Conservation (phyloP, 1,140 invertebrate genomes). For the Formica exsecta region DNA sequence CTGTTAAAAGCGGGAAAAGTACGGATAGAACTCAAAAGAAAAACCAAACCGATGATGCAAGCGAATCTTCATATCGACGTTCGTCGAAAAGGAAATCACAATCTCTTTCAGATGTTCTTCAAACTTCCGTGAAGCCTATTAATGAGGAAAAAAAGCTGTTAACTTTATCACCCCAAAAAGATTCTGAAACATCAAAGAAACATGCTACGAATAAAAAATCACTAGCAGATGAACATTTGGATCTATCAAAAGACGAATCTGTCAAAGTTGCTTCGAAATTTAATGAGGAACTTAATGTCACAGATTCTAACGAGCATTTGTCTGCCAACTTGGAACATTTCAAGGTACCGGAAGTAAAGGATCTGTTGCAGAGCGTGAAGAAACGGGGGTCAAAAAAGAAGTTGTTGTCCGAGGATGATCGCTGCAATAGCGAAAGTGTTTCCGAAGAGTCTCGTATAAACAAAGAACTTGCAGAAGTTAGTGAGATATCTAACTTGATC, state of each 20-base stretch:
- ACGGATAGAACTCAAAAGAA: not conserved
- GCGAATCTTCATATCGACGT: not conserved
- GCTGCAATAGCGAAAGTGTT: constrained; percentile 38
- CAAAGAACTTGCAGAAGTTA: not conserved
- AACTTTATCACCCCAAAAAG: not conserved
- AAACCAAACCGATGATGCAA: not conserved
- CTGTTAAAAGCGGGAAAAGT: not conserved
- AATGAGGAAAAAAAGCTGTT: not conserved
- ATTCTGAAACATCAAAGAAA: constrained; percentile 52
- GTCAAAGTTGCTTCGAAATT: not conserved
- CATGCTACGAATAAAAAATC: constrained; percentile 65
- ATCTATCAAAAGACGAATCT: constrained; percentile 35
- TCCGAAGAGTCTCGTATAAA: not conserved
- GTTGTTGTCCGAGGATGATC: constrained; percentile 63
- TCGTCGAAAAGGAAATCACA: constrained; percentile 33
- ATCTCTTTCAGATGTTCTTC: not conserved
- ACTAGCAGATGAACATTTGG: constrained; percentile 23
- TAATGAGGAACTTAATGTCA: not conserved
- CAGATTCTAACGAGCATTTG: not conserved
- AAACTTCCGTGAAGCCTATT: not conserved
- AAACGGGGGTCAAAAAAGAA: constrained; percentile 75
- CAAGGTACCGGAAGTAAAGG: constrained; percentile 69
- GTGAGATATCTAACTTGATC: not conserved
- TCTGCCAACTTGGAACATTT: constrained; percentile 52
- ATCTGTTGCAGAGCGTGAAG: constrained; percentile 61